These are phyloP conservation scores for Cygnus buccinator DNA, from an alignment of 2,113 vertebrate genomes.

Conservation along the genomic window DNA sequence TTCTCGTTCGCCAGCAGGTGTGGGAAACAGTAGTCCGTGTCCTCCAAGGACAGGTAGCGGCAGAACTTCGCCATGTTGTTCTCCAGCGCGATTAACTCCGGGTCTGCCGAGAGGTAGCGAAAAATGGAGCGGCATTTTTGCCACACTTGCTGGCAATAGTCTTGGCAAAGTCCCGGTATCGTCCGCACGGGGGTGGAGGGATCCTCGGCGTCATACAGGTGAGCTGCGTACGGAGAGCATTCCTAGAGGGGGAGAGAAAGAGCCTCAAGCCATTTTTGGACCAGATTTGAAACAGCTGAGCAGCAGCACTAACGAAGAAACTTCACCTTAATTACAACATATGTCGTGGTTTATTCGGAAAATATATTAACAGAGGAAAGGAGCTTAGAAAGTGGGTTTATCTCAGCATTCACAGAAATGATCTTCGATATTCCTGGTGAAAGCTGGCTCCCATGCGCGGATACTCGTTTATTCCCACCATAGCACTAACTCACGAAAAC, in stretches of 20 bases:
- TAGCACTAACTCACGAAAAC: background rate
- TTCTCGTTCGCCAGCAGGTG: constrained; percentile 80
- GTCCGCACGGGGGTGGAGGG: constrained; percentile 84
- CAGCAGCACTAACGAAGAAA: background rate
- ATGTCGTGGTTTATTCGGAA: background rate
- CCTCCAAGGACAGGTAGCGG: constrained; percentile 82
- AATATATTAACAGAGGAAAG: background rate
- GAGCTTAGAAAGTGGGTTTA: background rate
- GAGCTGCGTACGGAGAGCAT: constrained; percentile 94
- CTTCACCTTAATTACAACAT: constrained; percentile 8
- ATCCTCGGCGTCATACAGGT: constrained; percentile 93
- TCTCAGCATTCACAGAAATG: background rate
- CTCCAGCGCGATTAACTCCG: constrained; percentile 69
- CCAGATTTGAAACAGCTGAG: constrained; percentile 18
- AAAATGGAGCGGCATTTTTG: constrained; percentile 82
- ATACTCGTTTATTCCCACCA: background rate
- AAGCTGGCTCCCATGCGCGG: background rate
- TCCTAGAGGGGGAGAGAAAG: constrained; percentile 78
- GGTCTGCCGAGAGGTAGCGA: constrained; percentile 78
- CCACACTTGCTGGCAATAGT: constrained; percentile 88
- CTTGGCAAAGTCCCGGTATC: constrained; percentile 90
- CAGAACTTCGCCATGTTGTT: constrained; percentile 80
- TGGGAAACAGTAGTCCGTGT: constrained; percentile 93
- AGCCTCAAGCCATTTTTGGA: background rate
- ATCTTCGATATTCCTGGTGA: background rate